Conservation (phyloP, 2,797 vertebrate genomes). For the Salmo trutta region DNA sequence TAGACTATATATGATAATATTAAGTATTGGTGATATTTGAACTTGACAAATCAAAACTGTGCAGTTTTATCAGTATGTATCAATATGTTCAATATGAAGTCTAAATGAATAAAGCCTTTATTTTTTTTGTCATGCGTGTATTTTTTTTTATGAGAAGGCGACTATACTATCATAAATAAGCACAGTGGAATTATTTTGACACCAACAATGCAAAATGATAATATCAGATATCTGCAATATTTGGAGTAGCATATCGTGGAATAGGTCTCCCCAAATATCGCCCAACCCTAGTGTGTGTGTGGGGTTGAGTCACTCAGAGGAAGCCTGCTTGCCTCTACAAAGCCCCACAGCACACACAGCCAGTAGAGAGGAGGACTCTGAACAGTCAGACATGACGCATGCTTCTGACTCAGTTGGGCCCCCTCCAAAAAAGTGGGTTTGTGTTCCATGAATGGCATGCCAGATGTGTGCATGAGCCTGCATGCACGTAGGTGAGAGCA, state of each 20-base stretch:
- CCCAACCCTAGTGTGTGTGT: not conserved
- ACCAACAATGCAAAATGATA: no score
- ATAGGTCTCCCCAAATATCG: no score
- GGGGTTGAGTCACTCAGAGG: constrained; percentile 8
- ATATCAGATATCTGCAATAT: no score
- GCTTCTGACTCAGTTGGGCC: not conserved
- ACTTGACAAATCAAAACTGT: no score
- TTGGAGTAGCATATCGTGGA: no score
- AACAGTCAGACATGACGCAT: not conserved
- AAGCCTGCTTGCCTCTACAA: constrained; percentile 13
- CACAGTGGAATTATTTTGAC: no score
- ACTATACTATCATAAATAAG: no score
- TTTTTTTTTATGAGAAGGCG: no score
- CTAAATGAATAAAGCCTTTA: constrained; percentile 5
- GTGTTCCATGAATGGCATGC: not conserved
- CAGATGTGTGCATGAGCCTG: not conserved
- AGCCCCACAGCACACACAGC: not conserved
- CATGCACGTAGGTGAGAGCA: not conserved
- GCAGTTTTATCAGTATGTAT: constrained; percentile 1
- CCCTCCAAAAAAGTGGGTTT: not conserved
- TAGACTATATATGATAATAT: no score
- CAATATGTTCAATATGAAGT: no score
- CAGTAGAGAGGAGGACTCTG: not conserved
- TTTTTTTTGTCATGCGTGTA: no score
- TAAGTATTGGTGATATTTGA: no score